A percentile compares a stretch with the other conserved stretches of the same genome.
Evolutionary conservation across 1,140 invertebrate genomes (phyloP).

Genomic region (Luehdorfia chinensis): DNA sequence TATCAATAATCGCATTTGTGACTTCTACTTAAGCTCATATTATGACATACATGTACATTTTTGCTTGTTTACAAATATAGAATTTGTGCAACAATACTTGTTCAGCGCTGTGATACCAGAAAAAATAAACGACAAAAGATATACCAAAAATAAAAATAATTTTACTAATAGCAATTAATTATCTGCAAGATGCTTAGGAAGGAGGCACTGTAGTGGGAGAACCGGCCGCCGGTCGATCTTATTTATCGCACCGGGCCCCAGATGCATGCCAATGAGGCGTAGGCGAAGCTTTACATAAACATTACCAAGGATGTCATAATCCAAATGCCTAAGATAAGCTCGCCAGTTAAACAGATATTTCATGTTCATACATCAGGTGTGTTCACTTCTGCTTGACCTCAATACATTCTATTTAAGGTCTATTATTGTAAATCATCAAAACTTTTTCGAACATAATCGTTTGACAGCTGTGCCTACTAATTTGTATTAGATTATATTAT

Average conservation of each 20-base stretch:
- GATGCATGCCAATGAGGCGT: constrained; percentile 49
- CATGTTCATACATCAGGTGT: not conserved
- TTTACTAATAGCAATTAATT: constrained; percentile 16
- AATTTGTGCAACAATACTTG: too few species aligned
- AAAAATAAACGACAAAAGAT: too few species aligned
- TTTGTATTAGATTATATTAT: too few species aligned
- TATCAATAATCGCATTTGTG: too few species aligned
- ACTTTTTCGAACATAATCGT: too few species aligned
- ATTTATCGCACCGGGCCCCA: constrained; percentile 35
- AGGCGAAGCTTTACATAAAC: constrained; percentile 44
- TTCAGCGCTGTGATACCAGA: too few species aligned
- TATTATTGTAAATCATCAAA: too few species aligned
- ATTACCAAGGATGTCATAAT: constrained; percentile 47
- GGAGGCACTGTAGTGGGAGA: constrained; percentile 30
- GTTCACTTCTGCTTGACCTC: constrained; percentile 7
- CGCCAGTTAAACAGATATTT: constrained; percentile 7
- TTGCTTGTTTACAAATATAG: too few species aligned
- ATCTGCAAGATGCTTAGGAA: constrained; percentile 13
- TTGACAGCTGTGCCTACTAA: too few species aligned
- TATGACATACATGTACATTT: too few species aligned
- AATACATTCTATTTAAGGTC: constrained; percentile 16
- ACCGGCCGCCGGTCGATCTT: constrained; percentile 31
- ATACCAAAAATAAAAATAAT: too few species aligned
- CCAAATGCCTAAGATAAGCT: constrained; percentile 18
- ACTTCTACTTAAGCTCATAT: too few species aligned